These are phyloP conservation scores for Oceanites oceanicus DNA, from an alignment of 2,113 vertebrate genomes.

Conservation along the genomic window DNA sequence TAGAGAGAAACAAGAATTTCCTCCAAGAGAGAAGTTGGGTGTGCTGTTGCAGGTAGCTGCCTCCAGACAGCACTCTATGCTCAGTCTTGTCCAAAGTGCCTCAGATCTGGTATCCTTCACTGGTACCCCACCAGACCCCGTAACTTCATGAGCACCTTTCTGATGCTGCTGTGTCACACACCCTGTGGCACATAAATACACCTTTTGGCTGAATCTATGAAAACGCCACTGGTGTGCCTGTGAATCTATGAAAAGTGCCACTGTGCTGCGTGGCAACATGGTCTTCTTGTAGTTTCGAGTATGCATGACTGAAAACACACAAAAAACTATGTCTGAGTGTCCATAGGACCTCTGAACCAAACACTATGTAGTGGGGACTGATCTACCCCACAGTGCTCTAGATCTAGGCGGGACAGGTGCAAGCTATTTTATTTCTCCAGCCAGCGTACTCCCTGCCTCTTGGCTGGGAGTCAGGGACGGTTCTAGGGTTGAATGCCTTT, in stretches of 20 bases:
- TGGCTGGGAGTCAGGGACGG: background rate
- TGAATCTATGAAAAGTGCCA: background rate
- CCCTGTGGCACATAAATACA: background rate
- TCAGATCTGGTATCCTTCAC: background rate
- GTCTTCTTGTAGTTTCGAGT: background rate
- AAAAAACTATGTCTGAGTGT: background rate
- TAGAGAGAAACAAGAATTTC: background rate
- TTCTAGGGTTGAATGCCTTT: background rate
- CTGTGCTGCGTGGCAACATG: background rate
- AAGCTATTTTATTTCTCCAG: background rate
- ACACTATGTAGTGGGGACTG: fast-evolving
- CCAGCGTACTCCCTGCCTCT: background rate
- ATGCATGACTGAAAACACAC: background rate
- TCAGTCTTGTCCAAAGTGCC: background rate
- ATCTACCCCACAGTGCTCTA: background rate
- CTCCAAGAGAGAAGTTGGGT: fast-evolving
- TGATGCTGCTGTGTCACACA: background rate
- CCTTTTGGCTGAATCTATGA: background rate
- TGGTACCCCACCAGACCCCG: fast-evolving
- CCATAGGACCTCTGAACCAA: background rate
- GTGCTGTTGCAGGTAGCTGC: background rate
- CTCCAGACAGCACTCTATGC: background rate
- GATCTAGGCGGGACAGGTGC: background rate
- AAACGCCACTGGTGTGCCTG: fast-evolving
- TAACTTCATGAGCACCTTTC: background rate